Evolutionary conservation across 2,113 vertebrate genomes (phyloP).

Genomic region (Percina caprodes): DNA sequence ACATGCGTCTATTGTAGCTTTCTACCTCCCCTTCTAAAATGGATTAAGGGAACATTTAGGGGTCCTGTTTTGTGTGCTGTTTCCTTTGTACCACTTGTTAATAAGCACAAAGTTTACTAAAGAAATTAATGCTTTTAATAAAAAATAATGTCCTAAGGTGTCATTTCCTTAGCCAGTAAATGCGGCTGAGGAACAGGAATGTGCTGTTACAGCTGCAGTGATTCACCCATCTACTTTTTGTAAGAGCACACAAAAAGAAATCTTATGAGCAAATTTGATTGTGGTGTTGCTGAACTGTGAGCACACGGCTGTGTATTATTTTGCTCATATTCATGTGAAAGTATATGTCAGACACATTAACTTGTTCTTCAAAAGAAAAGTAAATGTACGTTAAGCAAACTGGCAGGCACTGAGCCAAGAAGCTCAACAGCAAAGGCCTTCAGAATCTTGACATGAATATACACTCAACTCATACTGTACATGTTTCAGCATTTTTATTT

Average conservation of each 20-base stretch:
- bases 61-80: neutral
- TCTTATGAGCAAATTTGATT: too few species aligned
- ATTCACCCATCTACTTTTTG: too few species aligned
- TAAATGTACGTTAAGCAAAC: neutral
- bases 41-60: neutral
- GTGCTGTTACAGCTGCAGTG: too few species aligned
- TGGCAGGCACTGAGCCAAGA: neutral
- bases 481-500: slow-evolving; percentile 67
- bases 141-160: neutral
- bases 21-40: neutral
- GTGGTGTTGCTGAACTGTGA: neutral
- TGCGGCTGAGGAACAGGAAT: neutral
- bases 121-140: too few species aligned
- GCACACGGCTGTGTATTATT: neutral
- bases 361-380: neutral
- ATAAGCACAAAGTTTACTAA: too few species aligned
- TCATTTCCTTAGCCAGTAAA: neutral
- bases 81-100: neutral
- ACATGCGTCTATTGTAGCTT: neutral
- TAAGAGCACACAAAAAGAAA: too few species aligned
- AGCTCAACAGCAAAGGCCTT: neutral
- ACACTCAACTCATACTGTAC: neutral
- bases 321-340: neutral
- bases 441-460: neutral
- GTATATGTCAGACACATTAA: neutral